Conservation (phyloP, 2,797 vertebrate genomes). For the Galaxias olidus region DNA sequence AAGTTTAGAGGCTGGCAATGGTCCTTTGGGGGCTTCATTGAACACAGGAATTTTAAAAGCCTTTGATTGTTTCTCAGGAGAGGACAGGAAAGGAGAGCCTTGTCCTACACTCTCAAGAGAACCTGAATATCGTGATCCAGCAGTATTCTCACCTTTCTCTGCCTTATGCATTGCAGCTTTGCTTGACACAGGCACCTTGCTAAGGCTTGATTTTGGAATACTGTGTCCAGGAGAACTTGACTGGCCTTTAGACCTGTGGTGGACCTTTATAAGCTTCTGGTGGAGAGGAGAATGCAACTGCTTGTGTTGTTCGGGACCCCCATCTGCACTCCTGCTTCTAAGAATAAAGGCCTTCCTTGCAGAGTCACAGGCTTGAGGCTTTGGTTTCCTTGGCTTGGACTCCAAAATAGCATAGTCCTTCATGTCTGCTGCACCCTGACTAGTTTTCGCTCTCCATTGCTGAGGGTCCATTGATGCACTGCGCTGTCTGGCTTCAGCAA, state of each 20-base stretch:
- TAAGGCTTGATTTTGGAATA: constrained; percentile 69
- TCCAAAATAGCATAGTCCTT: constrained; percentile 61
- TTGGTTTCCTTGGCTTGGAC: constrained; percentile 64
- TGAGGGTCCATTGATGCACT: constrained; percentile 70
- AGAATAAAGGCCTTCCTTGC: constrained; percentile 68
- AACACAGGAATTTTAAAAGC: constrained; percentile 68
- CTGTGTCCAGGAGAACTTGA: constrained; percentile 56
- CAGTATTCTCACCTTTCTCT: constrained; percentile 43
- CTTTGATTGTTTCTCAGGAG: constrained; percentile 75
- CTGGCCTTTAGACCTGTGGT: constrained; percentile 63
- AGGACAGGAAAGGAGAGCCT: constrained; percentile 67
- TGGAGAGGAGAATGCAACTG: constrained; percentile 68
- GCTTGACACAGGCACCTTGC: constrained; percentile 75
- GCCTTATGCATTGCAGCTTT: constrained; percentile 74
- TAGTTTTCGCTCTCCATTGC: constrained; percentile 61
- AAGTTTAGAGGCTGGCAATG: constrained; percentile 63
- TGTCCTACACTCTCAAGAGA: constrained; percentile 62
- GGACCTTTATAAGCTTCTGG: constrained; percentile 76
- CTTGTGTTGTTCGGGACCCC: constrained; percentile 63
- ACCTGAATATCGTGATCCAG: constrained; percentile 44
- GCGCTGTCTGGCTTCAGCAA: constrained; percentile 65
- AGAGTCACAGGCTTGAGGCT: constrained; percentile 61
- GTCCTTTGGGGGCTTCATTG: constrained; percentile 61
- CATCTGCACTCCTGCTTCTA: constrained; percentile 60
- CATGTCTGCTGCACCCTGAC: constrained; percentile 54